These are phyloP conservation scores for Periphyllus acericola DNA, from an alignment of 2,888 invertebrate genomes.

Conservation along the genomic window DNA sequence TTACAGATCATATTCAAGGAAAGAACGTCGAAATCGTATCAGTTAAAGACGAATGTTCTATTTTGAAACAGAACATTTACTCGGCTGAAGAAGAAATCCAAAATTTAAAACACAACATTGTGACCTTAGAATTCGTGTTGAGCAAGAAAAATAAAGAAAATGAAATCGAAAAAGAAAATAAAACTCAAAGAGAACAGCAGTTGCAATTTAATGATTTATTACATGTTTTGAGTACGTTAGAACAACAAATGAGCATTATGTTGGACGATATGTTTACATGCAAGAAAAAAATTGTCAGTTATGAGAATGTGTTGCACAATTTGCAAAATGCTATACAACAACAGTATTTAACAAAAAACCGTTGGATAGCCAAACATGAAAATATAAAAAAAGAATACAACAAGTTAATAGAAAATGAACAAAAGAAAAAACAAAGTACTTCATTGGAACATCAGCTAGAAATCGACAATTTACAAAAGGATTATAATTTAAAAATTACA, in stretches of 20 bases:
- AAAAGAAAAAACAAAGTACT: neutral
- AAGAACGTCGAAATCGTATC: neutral
- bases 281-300: neutral
- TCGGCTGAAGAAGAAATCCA: neutral
- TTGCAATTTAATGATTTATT: neutral
- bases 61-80: neutral
- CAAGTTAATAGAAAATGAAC: neutral
- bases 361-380: neutral
- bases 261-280: neutral
- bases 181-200: neutral
- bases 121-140: neutral
- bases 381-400: neutral
- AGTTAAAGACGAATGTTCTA: neutral
- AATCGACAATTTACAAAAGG: neutral
- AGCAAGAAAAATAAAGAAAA: neutral
- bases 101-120: neutral
- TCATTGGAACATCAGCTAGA: neutral
- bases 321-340: neutral
- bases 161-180: neutral
- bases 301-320: neutral
- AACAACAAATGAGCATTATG: neutral
- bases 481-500: neutral
- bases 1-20: neutral
- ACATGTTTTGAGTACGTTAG: neutral
- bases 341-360: neutral